Evolutionary conservation across 2,113 vertebrate genomes (phyloP).

Genomic region (Muntiacus reevesi): DNA sequence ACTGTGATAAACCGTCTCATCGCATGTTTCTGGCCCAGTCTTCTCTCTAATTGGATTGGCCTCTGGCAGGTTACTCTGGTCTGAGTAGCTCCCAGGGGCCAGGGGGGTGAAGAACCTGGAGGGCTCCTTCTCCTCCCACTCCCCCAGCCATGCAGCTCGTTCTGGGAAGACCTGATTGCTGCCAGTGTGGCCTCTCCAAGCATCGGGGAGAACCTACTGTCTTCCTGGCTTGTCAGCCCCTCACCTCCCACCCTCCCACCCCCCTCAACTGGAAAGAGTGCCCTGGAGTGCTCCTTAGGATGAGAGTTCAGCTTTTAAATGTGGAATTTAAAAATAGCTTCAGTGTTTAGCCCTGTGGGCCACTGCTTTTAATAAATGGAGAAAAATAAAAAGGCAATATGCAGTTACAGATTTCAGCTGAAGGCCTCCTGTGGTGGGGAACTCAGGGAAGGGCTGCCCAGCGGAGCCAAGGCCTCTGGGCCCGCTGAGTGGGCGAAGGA

Average conservation of each 20-base stretch:
- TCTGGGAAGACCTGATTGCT: neutral
- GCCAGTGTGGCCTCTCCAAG: neutral
- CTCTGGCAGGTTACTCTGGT: conserved; percentile 30
- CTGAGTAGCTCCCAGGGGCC: neutral
- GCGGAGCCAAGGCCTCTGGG: neutral
- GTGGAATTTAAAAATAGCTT: conserved; percentile 50
- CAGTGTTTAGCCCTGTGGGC: conserved; percentile 20
- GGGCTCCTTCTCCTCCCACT: neutral
- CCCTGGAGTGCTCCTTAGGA: neutral
- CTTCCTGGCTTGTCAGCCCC: neutral
- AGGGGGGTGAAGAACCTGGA: neutral
- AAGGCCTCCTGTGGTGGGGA: neutral
- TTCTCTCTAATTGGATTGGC: conserved; percentile 34
- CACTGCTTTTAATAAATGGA: conserved; percentile 54
- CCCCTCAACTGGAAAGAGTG: neutral
- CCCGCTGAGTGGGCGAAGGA: neutral
- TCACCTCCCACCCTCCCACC: neutral
- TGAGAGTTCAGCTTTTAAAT: conserved; percentile 53
- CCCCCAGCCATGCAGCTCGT: neutral
- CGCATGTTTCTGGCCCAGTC: neutral
- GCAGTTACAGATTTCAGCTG: neutral
- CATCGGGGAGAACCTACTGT: neutral
- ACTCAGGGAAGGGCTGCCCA: neutral
- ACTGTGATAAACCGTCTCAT: conserved; percentile 34
- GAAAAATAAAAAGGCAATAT: neutral